Evolutionary conservation across 2,797 vertebrate genomes (phyloP), one percentile per base, ranked within the genome.

Genomic region (Sebastes iracundus): DNA sequence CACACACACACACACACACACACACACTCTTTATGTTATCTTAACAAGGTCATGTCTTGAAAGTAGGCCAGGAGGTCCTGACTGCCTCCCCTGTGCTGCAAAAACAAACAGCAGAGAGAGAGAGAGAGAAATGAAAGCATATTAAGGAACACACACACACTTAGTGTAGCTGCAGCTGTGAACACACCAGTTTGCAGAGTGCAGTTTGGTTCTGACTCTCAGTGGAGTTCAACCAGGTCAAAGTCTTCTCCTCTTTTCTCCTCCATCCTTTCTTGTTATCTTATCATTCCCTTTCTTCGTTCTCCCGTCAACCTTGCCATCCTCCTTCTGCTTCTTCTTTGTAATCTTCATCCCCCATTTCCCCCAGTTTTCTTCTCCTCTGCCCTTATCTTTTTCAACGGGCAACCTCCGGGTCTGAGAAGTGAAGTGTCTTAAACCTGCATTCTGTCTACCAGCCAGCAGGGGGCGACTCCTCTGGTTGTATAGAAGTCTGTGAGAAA

Each of bases 21-120:
- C 52, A 64, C 84, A 66, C 76, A 20, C 27, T 8, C 16, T 22
- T 8, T 3, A n/a, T 74, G 38, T 68, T 78, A 73, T 83, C 70
- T 49, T 79, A 76, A 76, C 63, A 22, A 32, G 80, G 79, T 84
- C 65, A 72, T 88, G 67, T 81, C 30, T 74, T 83, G 83, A 79
- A 71, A 63, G 72, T 1, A 27, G 35, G 22, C 77, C 79, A 80
- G 72, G 46, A 67, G 25, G 68, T 85, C 84, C 69, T 52, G 77
- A 77, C 65, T 76, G 18, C 33, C 77, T 60, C 76, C 76, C 22
- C 62, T 60, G 30, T 59, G 60, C 86, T 83, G 28, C 63, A 56
- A 61, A 85, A 89, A 75, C 56, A 83, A 82, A 86, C 80, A 68
- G n/a, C 11, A 4, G 59, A 23, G 61, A 35, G 69, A 4, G 42